Evolutionary conservation across 2,113 vertebrate genomes (phyloP), one percentile per base, ranked within the genome.

Genomic region (Charina bottae): DNA sequence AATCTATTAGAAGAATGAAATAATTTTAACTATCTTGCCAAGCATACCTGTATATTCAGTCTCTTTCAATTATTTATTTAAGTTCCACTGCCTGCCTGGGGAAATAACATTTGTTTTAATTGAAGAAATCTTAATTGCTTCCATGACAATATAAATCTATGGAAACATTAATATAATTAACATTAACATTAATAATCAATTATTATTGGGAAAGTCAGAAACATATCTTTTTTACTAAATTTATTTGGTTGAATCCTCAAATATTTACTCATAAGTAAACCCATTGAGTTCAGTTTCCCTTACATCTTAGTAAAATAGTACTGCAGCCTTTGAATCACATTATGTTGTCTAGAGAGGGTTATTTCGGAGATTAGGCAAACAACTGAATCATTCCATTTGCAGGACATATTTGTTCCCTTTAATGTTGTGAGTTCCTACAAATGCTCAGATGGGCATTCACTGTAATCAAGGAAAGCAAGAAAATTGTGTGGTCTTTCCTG

Each of bases 101-200:
- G 5, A 87, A 92, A 90, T 86, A 56, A 17, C 1, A 68, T 93
- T 90, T 78, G 23, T 6, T 91, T 94, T 92, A 88, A 83, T 1
- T 58, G 33, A 93, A 93, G 23, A 93, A 83, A 85, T 46, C 84
- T 91, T 87, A 86, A 86, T 93, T 93, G 56, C 90, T 59, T 87
- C 37, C 49, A 72, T 59, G 85, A 23, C 17, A 94, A 54, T 46
- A 91, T 72, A 28, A 92, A 92, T 54, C 53, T 58, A 58, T n/a
- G n/a, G n/a, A n/a, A n/a, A n/a, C n/a, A n/a, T n/a, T n/a, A n/a
- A n/a, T n/a, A n/a, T n/a, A n/a, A n/a, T n/a, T n/a, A n/a, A n/a
- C n/a, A n/a, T n/a, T n/a, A n/a, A n/a, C n/a, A n/a, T n/a, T n/a
- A n/a, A n/a, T n/a, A n/a, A n/a, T n/a, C n/a, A n/a, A n/a, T n/a